phyloP scores from a whole-genome alignment of 2,888 invertebrate species.

The Orthosia gracilis region DNA sequence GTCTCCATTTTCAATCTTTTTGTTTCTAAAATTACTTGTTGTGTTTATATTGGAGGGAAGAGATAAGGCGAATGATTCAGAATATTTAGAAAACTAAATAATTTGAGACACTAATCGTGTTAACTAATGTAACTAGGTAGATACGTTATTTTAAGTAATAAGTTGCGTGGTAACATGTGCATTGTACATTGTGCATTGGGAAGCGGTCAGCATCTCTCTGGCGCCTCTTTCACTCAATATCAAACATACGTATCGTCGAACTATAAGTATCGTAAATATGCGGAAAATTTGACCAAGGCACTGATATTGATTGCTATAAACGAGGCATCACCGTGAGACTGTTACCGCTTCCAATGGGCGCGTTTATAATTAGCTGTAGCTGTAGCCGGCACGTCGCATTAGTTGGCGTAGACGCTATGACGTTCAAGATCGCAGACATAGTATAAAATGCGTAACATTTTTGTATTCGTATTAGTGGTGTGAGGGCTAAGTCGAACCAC shows the following conservation, averaged over 20 bases:
- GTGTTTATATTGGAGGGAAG: background rate
- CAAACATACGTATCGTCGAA: background rate
- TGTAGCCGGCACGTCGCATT: background rate
- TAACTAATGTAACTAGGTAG: constrained; percentile 1
- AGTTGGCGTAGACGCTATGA: background rate
- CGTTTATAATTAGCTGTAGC: background rate
- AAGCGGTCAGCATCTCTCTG: background rate
- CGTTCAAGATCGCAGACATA: background rate
- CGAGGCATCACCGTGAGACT: background rate
- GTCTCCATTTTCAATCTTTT: background rate
- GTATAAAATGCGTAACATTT: too few relatives aligned
- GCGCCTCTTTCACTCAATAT: background rate
- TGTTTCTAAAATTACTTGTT: constrained; percentile 8
- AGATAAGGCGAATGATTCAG: too few relatives aligned
- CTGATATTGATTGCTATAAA: background rate
- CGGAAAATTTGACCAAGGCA: background rate
- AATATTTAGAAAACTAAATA: constrained; percentile 12
- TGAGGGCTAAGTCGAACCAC: background rate
- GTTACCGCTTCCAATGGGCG: background rate
- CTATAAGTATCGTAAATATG: constrained; percentile 6
- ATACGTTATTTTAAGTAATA: constrained; percentile 6
- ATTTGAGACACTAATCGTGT: constrained; percentile 4
- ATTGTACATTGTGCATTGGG: constrained; percentile 1
- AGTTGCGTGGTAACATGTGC: constrained; percentile 5
- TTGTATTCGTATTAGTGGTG: background rate